Evolutionary conservation across 2,797 vertebrate species (phyloP), one percentile per base, ranked within the genome.

Genomic region (Intellagama lesueurii): DNA sequence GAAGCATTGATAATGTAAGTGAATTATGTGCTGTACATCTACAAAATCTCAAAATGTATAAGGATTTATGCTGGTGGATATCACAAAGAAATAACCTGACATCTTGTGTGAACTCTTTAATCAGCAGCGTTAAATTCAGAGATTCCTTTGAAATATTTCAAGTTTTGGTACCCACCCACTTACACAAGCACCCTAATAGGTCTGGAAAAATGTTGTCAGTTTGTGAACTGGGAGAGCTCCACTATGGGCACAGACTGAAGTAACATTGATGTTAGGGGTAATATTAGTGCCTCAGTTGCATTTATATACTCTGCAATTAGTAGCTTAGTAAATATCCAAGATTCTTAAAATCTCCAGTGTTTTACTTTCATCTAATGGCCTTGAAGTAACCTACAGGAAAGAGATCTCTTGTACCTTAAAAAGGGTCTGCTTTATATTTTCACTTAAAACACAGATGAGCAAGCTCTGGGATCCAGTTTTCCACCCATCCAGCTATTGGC

Each of bases 1-100:
- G 99, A 99, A 94, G 99, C 99, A 69, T 94, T 99, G 72, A 99
- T 99, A 94, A 99, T 99, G 99, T 99, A 95, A 99, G 99, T 97
- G 81, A 40, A 75, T 72, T 60, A 1, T 4, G 1, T 83, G 24
- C 1, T 83, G 90, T 77, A 28, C 78, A 28, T 81, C 49, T 72
- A 69, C 66, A 91, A 77, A 85, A 69, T 79, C 49, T 88, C 26
- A 60, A 49, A 66, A 81, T 76, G 40, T 3, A 32, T 49, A 81
- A 56, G 22, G 26, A 26, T 79, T 85, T 89, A 6, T 40, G 26
- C 26, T 76, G 6, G 1, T 81, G n/a, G 32, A 32, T n/a, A 16
- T 68, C 26, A 30, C 22, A 28, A 32, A 77, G 30, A 3, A 44
- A 49, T 64, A 84, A 78, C 16, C 66, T 49, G 30, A 66, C 30